Base-by-base conservation (phyloP, 2,113 vertebrate species). In the Hippocampus guttulatus region DNA sequence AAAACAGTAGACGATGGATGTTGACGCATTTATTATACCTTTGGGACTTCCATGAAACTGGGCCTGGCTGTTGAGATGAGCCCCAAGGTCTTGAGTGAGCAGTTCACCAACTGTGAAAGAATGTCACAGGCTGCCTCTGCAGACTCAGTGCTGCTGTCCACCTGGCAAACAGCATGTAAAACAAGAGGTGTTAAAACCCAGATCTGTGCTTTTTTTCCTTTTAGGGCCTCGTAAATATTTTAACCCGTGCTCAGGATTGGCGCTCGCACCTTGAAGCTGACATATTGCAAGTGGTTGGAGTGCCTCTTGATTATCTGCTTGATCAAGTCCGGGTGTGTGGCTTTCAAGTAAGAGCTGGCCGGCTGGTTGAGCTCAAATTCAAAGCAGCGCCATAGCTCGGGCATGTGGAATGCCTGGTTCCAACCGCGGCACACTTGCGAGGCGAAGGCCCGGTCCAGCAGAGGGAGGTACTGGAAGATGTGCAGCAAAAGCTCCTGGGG, bases 381-480 rank as follows among this genome's bases (percentile, higher is more conserved):
- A 73, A 98, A 98, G 87, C 95, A 96, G 47, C 96, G 92, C 96
- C 96, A 98, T 61, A 98, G 92, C 87, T 98, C 96, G 1, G 96
- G 96, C 96, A 98, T 96, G 54, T 98, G 96, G 85, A 98, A 98
- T n/a, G 94, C 96, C 33, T 97, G 92, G 81, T 98, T 98, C 96
- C 96, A 98, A 65, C 81, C 90, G 2, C 93, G 93, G 79, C 96
- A 98, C 67, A 98, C 96, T 89, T 96, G 95, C 0, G 95, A 97
- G 12, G 97, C 97, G 25, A 92, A 95, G 27, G 96, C 96, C 65
- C 96, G 93, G 75, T 98, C 95, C 79, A 98, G 90, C 71, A 98
- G 93, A 0, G 96, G 96, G 70, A 98, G 88, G 85, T 95, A 95
- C 90, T 97, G 95, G 73, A 98, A 97, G 43, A 98, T 83, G 64